Evolutionary conservation across 2,797 vertebrate species (phyloP), one percentile per base, ranked within the genome.

Genomic region (Parauchenoglanis punctatus): DNA sequence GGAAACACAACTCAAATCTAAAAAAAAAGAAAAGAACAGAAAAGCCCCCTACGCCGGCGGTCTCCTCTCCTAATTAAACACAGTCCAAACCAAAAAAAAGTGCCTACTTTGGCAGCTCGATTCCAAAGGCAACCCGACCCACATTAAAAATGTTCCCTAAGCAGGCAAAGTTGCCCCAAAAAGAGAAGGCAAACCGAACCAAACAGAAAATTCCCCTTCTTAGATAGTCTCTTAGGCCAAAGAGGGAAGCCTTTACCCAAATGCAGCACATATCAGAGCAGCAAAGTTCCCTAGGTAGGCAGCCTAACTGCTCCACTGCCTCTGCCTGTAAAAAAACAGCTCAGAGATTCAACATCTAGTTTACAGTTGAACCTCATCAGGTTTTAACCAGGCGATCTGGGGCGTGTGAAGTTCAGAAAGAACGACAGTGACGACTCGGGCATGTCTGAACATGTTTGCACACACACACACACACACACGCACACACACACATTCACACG

Each of bases 391-490:
- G 67, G 58, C 31, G n/a, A 18, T 72, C 18, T 25, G 46, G 17
- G n/a, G 7, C 3, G 4, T 10, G 63, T 31, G 61, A 20, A 11
- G 8, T 52, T 83, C 56, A 46, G 59, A 82, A 82, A 46, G 80
- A 44, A 81, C 46, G 28, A 70, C 28, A 0, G n/a, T 25, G 49
- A 52, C 7, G 18, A 70, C 49, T 35, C n/a, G 28, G 52, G 44
- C 82, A 72, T 72, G 82, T 84, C 82, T 70, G 49, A 84, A 72
- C 82, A 72, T n/a, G 52, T 84, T 56, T 5, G 11, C 13, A 17
- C 58, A 23, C n/a, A 10, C 52, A 20, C 52, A 23, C 76, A 54
- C 75, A 40, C 54, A 17, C 49, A 28, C 75, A 54, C 49, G 8
- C 49, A 7, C 46, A 49, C 8, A 49, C 46, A 49, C 75, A 56